Conservation (phyloP, 1,140 invertebrate genomes). For the Acyrthosiphon pisum region DNA sequence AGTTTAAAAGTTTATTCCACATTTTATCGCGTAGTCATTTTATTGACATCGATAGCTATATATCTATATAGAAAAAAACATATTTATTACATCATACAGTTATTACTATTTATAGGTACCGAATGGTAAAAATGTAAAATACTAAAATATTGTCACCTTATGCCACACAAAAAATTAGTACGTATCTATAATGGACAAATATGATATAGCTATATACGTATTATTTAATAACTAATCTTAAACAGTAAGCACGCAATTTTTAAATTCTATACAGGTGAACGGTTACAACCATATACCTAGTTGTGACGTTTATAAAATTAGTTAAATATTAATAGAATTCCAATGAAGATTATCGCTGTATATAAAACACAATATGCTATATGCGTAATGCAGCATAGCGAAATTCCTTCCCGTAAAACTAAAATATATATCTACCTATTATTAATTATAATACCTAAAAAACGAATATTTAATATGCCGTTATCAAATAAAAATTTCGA, state of each 20-base stretch:
- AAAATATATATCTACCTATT: neutral
- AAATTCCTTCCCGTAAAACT: neutral
- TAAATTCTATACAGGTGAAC: neutral
- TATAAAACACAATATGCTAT: too few relatives aligned
- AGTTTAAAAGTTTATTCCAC: conserved; percentile 17
- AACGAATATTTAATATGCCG: neutral
- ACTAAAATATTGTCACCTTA: neutral
- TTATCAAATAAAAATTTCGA: neutral
- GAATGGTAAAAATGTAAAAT: neutral
- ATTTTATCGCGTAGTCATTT: neutral
- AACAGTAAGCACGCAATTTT: neutral
- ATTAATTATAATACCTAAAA: neutral
- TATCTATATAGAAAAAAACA: neutral
- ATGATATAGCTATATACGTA: neutral
- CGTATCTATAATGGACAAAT: neutral
- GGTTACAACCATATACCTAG: neutral
- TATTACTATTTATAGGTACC: neutral
- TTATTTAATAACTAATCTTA: neutral
- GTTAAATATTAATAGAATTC: neutral
- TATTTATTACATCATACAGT: neutral
- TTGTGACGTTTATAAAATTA: neutral
- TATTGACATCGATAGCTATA: neutral
- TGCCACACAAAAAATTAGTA: neutral
- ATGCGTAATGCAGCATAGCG: neutral
- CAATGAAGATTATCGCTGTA: neutral